Base-by-base conservation (phyloP, 2,888 invertebrate genomes). In the Melanostoma scalare region DNA sequence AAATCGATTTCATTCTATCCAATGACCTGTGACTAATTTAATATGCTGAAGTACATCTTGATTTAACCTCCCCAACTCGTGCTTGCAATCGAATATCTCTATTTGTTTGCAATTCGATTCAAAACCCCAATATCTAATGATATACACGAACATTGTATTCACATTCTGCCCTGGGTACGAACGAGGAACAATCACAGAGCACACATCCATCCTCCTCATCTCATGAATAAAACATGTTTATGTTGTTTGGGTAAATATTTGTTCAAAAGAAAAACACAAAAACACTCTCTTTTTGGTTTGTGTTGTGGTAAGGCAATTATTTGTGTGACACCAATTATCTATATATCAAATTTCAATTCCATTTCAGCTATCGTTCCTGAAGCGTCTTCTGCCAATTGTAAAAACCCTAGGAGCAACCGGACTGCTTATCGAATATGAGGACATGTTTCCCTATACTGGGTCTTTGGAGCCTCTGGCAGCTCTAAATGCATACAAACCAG, bases 361-460 rank as follows among this genome's bases (percentile, higher is more conserved):
- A 67, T 86, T 86, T 56, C 65, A 93, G 89, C 89, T 95, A 5
- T 88, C 90, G 8, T 95, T 93, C 88, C 90, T 94, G 33, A 93
- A 93, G 88, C 92, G 93, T 86, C 86, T 94, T 31, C 91, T 94
- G 85, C 93, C 93, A 20, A 89, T 94, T 71, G 89, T 94, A 4
- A 93, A 93, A 86, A 92, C 92, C 10, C 88, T 95, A 77, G 94
- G 95, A 6, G 95, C 95, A 6, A 96, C 95, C 4, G 96, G 96
- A 0, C 90, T 96, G 58, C 89, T 95, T 30, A 89, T 95, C 86
- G 96, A 96, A 89, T 96, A 96, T 92, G 96, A 96, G 91, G 96
- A 96, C 88, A 96, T 95, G 94, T 96, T 96, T 90, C 96, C 96
- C 0, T 96, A 94, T 90, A 91, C 90, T 58, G 95, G 94, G 0